These are phyloP conservation scores for Eulemur rufifrons DNA, from an alignment of 2,113 vertebrate species.

Conservation along the genomic window DNA sequence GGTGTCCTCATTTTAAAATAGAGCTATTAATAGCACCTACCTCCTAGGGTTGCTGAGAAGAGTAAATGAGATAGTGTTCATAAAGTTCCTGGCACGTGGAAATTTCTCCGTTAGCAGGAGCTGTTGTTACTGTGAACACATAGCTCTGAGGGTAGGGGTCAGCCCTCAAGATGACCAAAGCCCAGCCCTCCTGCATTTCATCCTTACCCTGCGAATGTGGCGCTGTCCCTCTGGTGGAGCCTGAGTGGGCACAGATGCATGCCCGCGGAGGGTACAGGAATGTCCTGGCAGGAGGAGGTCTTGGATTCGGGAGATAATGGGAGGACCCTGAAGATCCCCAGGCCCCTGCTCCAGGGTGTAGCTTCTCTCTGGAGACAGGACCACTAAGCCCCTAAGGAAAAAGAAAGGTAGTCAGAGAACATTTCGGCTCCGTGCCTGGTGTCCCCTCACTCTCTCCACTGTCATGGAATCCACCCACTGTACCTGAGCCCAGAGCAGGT, in stretches of 20 bases:
- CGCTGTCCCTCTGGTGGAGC: background rate
- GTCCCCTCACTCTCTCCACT: background rate
- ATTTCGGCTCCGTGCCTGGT: background rate
- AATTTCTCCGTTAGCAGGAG: background rate
- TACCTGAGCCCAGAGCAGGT: constrained; percentile 92
- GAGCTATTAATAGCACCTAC: background rate
- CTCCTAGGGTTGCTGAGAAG: background rate
- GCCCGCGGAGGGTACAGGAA: constrained; percentile 49
- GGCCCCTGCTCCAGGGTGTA: constrained; percentile 85
- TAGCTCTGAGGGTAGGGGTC: background rate
- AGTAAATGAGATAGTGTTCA: background rate
- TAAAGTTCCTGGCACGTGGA: background rate
- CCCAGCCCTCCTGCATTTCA: fast-evolving
- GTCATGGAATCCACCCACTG: background rate
- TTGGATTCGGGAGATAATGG: constrained; percentile 73
- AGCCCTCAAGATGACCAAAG: background rate
- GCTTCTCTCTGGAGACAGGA: constrained; percentile 86
- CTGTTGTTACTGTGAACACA: background rate
- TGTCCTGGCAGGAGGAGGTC: background rate
- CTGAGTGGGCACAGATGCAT: fast-evolving
- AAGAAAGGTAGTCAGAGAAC: background rate
- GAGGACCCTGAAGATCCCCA: constrained; percentile 53
- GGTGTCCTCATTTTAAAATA: background rate
- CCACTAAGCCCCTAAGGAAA: constrained; percentile 86
- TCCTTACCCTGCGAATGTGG: constrained; percentile 80